These are phyloP conservation scores for Lottia scabra DNA, from an alignment of 2,888 invertebrate species.

Conservation along the genomic window DNA sequence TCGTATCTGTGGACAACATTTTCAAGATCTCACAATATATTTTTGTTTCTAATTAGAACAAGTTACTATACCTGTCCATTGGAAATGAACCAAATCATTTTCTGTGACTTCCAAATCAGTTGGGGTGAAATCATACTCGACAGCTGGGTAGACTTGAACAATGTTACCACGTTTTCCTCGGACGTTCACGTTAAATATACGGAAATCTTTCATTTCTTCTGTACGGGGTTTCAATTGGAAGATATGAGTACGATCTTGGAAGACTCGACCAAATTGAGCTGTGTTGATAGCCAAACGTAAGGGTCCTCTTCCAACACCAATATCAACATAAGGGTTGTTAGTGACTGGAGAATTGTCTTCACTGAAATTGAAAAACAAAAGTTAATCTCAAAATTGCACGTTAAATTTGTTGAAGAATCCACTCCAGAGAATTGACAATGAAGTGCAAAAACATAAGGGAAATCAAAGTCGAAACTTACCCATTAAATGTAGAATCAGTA, in stretches of 20 bases:
- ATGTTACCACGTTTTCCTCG: slow-evolving; percentile 70
- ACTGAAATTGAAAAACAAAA: not conserved
- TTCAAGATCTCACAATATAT: no score
- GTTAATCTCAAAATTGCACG: not conserved
- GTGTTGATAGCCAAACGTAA: slow-evolving; percentile 66
- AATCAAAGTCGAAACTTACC: not conserved
- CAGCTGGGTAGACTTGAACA: slow-evolving; percentile 68
- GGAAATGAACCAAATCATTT: slow-evolving; percentile 63
- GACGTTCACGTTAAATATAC: slow-evolving; percentile 63
- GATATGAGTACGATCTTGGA: slow-evolving; percentile 66
- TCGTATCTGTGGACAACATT: no score
- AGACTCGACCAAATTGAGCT: slow-evolving; percentile 65
- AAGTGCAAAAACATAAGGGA: no score
- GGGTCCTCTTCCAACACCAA: slow-evolving; percentile 52
- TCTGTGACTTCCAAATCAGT: slow-evolving; percentile 56
- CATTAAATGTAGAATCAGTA: slow-evolving; percentile 59
- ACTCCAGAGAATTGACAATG: no score
- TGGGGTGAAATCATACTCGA: slow-evolving; percentile 69
- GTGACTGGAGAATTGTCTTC: slow-evolving; percentile 56
- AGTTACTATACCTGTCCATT: slow-evolving; percentile 52
- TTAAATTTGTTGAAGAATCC: not conserved
- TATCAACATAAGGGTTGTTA: slow-evolving; percentile 62
- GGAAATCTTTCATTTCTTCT: slow-evolving; percentile 24
- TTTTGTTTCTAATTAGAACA: no score
- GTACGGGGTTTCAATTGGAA: slow-evolving; percentile 60